Evolutionary conservation across 2,797 vertebrate species (phyloP).

Genomic region (Eulemur albifrons): DNA sequence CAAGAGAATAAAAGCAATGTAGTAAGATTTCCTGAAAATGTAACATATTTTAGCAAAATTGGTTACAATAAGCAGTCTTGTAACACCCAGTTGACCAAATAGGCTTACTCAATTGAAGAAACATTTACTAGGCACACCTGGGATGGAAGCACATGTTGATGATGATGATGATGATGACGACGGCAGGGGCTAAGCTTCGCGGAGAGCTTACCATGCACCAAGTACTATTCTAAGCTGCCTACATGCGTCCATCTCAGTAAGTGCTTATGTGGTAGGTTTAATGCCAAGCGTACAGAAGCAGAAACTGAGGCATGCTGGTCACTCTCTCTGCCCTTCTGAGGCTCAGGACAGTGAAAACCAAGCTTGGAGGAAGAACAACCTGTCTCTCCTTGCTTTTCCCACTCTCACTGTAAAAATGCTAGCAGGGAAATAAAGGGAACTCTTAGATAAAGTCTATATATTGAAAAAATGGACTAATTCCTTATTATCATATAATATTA

Average conservation of each 20-base stretch:
- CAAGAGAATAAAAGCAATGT: neutral
- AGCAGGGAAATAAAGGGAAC: neutral
- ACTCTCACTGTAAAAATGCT: neutral
- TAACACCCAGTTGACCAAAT: neutral
- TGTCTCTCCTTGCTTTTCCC: neutral
- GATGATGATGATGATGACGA: fast-evolving
- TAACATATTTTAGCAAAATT: neutral
- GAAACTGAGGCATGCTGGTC: neutral
- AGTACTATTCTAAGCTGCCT: neutral
- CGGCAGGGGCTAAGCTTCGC: neutral
- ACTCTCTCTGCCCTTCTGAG: neutral
- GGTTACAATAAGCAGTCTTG: neutral
- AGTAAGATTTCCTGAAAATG: neutral
- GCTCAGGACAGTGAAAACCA: neutral
- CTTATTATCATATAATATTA: neutral
- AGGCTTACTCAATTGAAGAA: neutral
- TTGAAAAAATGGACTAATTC: neutral
- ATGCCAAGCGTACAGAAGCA: neutral
- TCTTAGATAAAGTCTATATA: neutral
- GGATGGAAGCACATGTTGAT: neutral
- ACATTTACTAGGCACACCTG: neutral
- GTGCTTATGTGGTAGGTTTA: neutral
- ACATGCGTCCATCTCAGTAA: fast-evolving
- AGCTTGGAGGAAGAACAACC: neutral
- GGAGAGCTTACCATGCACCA: neutral